Evolutionary conservation across 1,140 invertebrate species (phyloP), one percentile per base, ranked within the genome.

Genomic region (Apolygus lucorum): DNA sequence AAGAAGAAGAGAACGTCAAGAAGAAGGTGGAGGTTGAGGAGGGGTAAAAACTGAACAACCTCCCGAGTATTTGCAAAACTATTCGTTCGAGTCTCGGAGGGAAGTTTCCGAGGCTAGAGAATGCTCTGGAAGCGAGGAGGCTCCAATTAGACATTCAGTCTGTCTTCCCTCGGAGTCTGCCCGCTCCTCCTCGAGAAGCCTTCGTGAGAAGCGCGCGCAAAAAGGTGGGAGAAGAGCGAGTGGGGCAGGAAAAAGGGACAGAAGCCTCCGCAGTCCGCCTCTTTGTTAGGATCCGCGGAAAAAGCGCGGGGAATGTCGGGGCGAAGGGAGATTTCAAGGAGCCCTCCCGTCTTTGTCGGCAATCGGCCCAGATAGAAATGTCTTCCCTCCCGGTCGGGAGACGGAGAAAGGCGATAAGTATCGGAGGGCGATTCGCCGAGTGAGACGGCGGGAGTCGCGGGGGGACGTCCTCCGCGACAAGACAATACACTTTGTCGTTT

Each of bases 31-130:
- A 22, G 59, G 21, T 8, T 21, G 17, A 21, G 21, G 17, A 11
- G 21, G 24, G 17, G 59, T 11, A n/a, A n/a, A 62, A 62, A 21
- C 4, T 11, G 24, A 11, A 25, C n/a, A 25, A 25, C n/a, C 59
- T 62, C 59, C 24, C 59, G 24, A 62, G 24, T 62, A 62, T 62
- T 25, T 25, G 59, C 59, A 21, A 62, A 21, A 62, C 24, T 25
- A 62, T 21, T 62, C 17, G n/a, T 62, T 22, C 59, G n/a, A 11
- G 21, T 4, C n/a, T n/a, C 24, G 59, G 59, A n/a, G 21, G 59
- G n/a, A 62, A 21, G 8, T 25, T n/a, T 8, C 59, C 22, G n/a
- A 62, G 59, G 8, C 59, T 4, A 11, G 59, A 62, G n/a, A n/a
- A 21, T 21, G 59, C 59, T 21, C 17, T 17, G 34, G 17, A 49